Percentiles rank a stretch among this genome's conserved stretches.
Conservation (phyloP, 2,113 vertebrate genomes). For the Sclerurus mexicanus region DNA sequence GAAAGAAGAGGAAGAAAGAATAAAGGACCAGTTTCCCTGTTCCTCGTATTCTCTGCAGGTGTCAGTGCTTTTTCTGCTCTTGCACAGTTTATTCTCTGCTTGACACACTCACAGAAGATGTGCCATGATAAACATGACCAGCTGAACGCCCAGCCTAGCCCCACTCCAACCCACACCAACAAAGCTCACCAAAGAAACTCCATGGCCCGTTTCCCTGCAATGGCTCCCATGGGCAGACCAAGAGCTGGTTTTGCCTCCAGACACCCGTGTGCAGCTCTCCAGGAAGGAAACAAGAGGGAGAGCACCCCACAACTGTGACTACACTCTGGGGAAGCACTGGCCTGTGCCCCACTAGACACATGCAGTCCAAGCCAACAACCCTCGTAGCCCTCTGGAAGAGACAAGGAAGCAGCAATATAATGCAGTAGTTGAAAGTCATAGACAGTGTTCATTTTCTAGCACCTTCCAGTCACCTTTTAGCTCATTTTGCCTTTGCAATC, state of each 20-base stretch:
- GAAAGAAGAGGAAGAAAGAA: background rate
- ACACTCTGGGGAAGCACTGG: background rate
- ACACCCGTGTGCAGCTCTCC: accelerated
- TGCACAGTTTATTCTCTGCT: background rate
- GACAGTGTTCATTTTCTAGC: background rate
- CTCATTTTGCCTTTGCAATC: background rate
- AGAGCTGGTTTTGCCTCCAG: background rate
- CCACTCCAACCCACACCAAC: background rate
- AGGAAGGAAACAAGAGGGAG: background rate
- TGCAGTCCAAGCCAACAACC: background rate
- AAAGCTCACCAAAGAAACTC: background rate
- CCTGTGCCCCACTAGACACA: background rate
- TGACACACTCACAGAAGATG: background rate
- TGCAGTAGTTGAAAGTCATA: background rate
- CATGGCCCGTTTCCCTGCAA: background rate
- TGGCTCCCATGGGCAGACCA: background rate
- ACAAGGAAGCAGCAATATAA: background rate
- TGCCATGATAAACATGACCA: background rate
- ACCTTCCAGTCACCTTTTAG: background rate
- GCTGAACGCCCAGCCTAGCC: background rate
- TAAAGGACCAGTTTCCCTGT: background rate
- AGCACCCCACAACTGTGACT: too few species aligned
- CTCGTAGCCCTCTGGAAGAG: background rate
- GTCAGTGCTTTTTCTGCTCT: background rate
- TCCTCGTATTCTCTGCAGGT: background rate